phyloP scores from a whole-genome alignment of 2,797 vertebrate genomes.

The Austrolebias charrua region DNA sequence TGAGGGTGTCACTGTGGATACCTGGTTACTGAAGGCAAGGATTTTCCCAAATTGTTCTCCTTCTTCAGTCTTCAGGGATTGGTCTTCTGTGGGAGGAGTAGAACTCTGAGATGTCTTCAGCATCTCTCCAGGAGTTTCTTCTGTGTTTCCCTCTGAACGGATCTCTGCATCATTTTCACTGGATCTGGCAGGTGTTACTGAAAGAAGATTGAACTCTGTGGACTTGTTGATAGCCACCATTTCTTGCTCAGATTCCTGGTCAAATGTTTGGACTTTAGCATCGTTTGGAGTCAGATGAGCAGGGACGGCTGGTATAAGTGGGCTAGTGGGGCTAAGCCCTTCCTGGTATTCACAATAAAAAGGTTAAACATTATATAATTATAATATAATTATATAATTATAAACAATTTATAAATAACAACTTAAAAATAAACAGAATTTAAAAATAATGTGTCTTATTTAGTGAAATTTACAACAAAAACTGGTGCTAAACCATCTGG shows the following conservation, averaged over 20 bases:
- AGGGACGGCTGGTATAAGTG: no score
- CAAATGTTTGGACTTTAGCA: background rate
- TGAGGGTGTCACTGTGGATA: slow-evolving; percentile 14
- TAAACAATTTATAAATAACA: no score
- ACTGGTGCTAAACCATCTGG: no score
- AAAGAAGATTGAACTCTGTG: background rate
- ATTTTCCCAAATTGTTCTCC: slow-evolving; percentile 82
- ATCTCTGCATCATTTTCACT: slow-evolving; percentile 20
- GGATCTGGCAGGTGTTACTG: slow-evolving; percentile 18
- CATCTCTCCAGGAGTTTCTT: slow-evolving; percentile 27
- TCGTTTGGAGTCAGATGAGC: slow-evolving; percentile 2
- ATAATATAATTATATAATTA: no score
- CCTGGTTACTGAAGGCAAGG: slow-evolving; percentile 87
- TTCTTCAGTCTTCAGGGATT: slow-evolving; percentile 33
- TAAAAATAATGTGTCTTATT: no score
- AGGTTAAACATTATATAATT: no score
- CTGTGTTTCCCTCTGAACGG: slow-evolving; percentile 12
- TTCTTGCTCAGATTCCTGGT: slow-evolving; percentile 34
- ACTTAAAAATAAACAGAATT: no score
- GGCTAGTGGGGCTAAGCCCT: no score
- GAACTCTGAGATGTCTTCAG: slow-evolving; percentile 9
- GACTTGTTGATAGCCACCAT: slow-evolving; percentile 9
- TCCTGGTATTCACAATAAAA: no score
- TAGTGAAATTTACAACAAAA: no score
- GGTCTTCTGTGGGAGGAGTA: slow-evolving; percentile 67